Evolutionary conservation across 1,140 invertebrate species (phyloP).

Genomic region (Carposina sasakii): DNA sequence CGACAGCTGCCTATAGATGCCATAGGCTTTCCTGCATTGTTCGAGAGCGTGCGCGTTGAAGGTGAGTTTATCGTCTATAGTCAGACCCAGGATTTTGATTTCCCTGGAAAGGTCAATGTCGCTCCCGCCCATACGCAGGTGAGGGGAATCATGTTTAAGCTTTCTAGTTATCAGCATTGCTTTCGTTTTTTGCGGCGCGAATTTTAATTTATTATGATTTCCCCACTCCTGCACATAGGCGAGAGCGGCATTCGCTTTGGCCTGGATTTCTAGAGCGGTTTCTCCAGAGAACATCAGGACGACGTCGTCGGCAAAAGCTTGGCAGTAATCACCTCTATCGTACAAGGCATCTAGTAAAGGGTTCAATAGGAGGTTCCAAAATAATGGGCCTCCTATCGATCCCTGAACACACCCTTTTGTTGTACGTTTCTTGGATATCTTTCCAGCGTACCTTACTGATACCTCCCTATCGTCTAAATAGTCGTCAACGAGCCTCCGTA

Average conservation of each 20-base stretch:
- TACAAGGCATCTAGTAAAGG: not conserved
- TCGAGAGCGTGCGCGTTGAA: too few species aligned
- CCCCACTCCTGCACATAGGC: too few species aligned
- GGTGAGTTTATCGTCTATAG: too few species aligned
- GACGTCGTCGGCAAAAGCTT: not conserved
- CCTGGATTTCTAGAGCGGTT: not conserved
- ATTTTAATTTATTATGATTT: too few species aligned
- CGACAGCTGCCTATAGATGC: too few species aligned
- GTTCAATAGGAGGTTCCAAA: conserved; percentile 2
- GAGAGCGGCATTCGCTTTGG: not conserved
- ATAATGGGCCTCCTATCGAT: not conserved
- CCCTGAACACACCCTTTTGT: conserved; percentile 4
- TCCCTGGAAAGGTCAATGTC: too few species aligned
- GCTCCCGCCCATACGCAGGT: too few species aligned
- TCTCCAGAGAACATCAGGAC: not conserved
- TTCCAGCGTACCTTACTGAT: not conserved
- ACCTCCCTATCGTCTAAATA: not conserved
- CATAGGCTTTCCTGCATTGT: too few species aligned
- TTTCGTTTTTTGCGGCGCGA: too few species aligned
- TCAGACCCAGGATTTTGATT: too few species aligned
- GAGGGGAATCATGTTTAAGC: too few species aligned
- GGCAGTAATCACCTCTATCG: not conserved
- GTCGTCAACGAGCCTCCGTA: not conserved
- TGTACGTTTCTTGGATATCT: not conserved
- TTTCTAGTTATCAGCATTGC: too few species aligned